phyloP scores from a whole-genome alignment of 2,797 vertebrate genomes.

The Leptatherina wallacei region DNA sequence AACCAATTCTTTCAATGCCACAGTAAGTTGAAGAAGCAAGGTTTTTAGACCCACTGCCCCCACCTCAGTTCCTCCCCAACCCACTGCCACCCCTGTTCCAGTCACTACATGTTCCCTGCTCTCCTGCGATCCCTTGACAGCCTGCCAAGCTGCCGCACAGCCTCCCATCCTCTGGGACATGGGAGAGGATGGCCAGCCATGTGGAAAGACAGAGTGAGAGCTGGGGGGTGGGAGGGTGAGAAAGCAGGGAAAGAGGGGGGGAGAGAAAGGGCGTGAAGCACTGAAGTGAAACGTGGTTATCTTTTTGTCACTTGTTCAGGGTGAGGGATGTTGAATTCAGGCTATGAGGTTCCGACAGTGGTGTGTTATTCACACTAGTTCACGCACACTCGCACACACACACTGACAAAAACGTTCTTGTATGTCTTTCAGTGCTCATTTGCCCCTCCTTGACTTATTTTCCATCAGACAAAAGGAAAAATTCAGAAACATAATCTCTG shows the following conservation, averaged over 20 bases:
- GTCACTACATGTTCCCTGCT: conserved; percentile 80
- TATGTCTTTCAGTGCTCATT: conserved; percentile 66
- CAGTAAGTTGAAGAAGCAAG: conserved; percentile 51
- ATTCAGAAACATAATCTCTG: conserved; percentile 57
- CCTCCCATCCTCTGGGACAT: conserved; percentile 77
- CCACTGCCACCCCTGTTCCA: conserved; percentile 63
- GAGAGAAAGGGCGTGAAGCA: conserved; percentile 67
- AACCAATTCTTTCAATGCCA: conserved; percentile 56
- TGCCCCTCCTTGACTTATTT: conserved; percentile 72
- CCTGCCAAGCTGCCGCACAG: conserved; percentile 78
- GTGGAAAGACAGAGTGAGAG: conserved; percentile 75
- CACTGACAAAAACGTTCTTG: conserved; percentile 50
- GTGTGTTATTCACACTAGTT: conserved; percentile 63
- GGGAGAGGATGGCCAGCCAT: conserved; percentile 80
- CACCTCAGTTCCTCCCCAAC: conserved; percentile 24
- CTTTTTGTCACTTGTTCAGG: conserved; percentile 81
- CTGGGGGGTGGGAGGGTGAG: conserved; percentile 38
- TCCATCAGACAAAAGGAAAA: conserved; percentile 64
- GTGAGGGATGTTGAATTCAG: conserved; percentile 76
- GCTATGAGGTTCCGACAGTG: conserved; percentile 58
- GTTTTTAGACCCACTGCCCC: background rate
- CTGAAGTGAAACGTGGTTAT: conserved; percentile 81
- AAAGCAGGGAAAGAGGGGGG: conserved; percentile 23
- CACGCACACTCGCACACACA: conserved; percentile 26
- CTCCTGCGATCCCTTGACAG: conserved; percentile 77